These are phyloP conservation scores for Neoascia interrupta DNA, from an alignment of 2,888 invertebrate genomes.

Conservation along the genomic window DNA sequence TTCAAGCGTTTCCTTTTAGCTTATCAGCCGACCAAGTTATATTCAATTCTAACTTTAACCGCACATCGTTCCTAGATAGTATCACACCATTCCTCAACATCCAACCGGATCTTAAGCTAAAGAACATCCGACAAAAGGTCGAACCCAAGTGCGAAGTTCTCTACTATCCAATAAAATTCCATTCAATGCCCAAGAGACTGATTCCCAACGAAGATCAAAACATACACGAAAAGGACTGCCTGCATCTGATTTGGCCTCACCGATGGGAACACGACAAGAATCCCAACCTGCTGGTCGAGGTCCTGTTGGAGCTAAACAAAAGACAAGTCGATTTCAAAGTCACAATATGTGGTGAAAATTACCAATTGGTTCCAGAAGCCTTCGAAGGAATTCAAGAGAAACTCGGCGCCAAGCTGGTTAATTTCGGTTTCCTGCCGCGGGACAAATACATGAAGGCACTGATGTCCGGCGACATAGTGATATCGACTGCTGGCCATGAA, in stretches of 20 bases:
- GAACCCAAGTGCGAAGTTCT: constrained; percentile 83
- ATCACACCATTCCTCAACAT: constrained; percentile 83
- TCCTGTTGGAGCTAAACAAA: constrained; percentile 80
- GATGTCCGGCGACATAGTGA: constrained; percentile 82
- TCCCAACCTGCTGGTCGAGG: constrained; percentile 84
- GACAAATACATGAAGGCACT: constrained; percentile 83
- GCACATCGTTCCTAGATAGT: constrained; percentile 83
- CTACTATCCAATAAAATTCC: constrained; percentile 83
- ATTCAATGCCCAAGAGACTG: constrained; percentile 77
- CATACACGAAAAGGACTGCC: constrained; percentile 71
- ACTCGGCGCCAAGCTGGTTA: constrained; percentile 80
- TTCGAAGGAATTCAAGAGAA: constrained; percentile 81
- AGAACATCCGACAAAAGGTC: constrained; percentile 81
- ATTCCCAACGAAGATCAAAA: constrained; percentile 70
- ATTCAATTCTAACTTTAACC: constrained; percentile 87
- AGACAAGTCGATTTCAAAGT: constrained; percentile 82
- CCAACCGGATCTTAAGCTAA: constrained; percentile 84
- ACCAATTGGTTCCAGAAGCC: constrained; percentile 82
- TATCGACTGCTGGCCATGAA: constrained; percentile 88
- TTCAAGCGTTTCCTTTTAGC: constrained; percentile 77
- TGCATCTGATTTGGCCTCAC: constrained; percentile 88
- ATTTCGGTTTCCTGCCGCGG: constrained; percentile 83
- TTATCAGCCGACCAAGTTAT: constrained; percentile 84
- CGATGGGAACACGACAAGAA: constrained; percentile 90
- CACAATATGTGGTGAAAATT: constrained; percentile 83